phyloP scores from a whole-genome alignment of 2,888 invertebrate genomes.

The Lacanobia oleracea region DNA sequence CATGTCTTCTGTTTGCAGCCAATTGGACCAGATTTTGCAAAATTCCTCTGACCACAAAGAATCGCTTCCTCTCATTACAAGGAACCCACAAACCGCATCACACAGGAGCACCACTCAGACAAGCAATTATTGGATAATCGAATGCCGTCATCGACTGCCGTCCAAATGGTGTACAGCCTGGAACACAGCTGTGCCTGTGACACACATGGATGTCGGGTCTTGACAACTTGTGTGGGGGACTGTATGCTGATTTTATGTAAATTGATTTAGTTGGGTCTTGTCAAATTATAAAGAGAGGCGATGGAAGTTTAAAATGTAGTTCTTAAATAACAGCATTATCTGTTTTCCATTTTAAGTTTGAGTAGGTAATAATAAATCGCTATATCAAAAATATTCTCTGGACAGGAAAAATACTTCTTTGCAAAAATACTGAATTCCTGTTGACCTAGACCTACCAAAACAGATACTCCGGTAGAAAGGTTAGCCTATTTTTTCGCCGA shows the following conservation, averaged over 20 bases:
- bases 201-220: neutral
- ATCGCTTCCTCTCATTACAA: neutral
- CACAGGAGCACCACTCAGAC: conserved; percentile 67
- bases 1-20: neutral
- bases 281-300: too few species aligned
- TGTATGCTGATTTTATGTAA: conserved; percentile 7
- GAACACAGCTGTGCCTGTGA: conserved; percentile 16
- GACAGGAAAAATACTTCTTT: too few species aligned
- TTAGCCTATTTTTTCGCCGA: neutral
- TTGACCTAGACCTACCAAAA: too few species aligned
- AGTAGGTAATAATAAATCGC: too few species aligned
- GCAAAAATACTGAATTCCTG: too few species aligned
- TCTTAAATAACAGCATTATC: too few species aligned
- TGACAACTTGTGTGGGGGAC: conserved; percentile 9
- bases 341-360: too few species aligned
- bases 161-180: conserved; percentile 38
- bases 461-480: too few species aligned
- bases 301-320: too few species aligned
- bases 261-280: neutral
- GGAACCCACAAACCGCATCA: conserved; percentile 43
- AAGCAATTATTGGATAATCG: conserved; percentile 73
- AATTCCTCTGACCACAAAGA: too few species aligned
- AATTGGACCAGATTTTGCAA: neutral
- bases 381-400: too few species aligned
- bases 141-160: conserved; percentile 65